These are phyloP conservation scores for Seladonia tumulorum DNA, from an alignment of 2,888 invertebrate species.

Conservation along the genomic window DNA sequence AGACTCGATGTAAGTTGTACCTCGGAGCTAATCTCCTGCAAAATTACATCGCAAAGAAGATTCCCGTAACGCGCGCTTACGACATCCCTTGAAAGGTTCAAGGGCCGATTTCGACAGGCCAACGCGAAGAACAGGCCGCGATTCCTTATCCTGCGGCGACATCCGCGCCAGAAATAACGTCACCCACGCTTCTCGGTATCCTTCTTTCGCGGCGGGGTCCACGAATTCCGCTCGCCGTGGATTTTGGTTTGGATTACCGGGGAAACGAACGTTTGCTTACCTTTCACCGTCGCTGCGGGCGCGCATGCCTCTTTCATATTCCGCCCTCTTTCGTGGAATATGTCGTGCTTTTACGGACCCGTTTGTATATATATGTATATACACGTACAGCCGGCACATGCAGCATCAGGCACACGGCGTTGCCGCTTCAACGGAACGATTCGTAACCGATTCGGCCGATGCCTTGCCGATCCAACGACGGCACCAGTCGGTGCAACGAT, in stretches of 20 bases:
- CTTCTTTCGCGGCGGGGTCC: slow-evolving; percentile 57
- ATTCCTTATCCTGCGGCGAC: slow-evolving; percentile 51
- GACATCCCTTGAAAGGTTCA: not conserved
- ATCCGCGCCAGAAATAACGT: slow-evolving; percentile 66
- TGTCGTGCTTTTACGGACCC: slow-evolving; percentile 69
- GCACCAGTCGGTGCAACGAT: slow-evolving; percentile 6
- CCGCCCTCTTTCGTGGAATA: slow-evolving; percentile 71
- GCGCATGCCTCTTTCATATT: slow-evolving; percentile 69
- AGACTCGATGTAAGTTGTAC: not conserved
- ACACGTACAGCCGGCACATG: slow-evolving; percentile 64
- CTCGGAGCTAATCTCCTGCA: not conserved
- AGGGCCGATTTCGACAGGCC: slow-evolving; percentile 37
- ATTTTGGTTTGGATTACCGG: slow-evolving; percentile 64
- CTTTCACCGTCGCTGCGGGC: slow-evolving; percentile 57
- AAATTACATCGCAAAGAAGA: not conserved
- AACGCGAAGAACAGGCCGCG: slow-evolving; percentile 21
- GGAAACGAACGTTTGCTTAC: slow-evolving; percentile 71
- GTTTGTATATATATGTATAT: slow-evolving; percentile 70
- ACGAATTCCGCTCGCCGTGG: slow-evolving; percentile 56
- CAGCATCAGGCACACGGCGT: slow-evolving; percentile 18
- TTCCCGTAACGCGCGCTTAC: not conserved
- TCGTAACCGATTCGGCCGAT: slow-evolving; percentile 11
- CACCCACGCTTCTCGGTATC: slow-evolving; percentile 61
- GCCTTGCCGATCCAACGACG: slow-evolving; percentile 36
- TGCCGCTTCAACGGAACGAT: slow-evolving; percentile 30